Evolutionary conservation across 2,113 vertebrate genomes (phyloP).

Genomic region (Colossoma macropomum): DNA sequence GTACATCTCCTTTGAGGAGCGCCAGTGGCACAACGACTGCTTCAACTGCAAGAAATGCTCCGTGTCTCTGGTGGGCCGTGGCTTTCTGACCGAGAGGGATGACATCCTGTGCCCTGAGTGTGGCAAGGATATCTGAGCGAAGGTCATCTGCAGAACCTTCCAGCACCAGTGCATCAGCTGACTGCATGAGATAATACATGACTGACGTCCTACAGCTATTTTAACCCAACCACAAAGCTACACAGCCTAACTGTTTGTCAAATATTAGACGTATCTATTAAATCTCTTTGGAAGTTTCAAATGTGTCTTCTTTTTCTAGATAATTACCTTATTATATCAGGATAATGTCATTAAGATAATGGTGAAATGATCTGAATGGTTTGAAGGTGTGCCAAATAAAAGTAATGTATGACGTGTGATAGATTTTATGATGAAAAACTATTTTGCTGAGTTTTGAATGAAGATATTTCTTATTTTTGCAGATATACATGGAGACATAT

Average conservation of each 20-base stretch:
- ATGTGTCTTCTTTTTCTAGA: neutral
- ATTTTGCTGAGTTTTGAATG: no score
- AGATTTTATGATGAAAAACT: neutral
- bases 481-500: neutral
- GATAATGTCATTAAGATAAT: neutral
- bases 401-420: neutral
- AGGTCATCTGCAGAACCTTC: neutral
- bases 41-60: conserved; percentile 98
- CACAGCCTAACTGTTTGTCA: neutral
- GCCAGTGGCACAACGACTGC: conserved; percentile 98
- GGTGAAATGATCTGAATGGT: neutral
- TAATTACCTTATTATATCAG: neutral
- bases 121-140: conserved; percentile 90
- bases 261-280: neutral
- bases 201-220: neutral
- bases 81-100: conserved; percentile 94
- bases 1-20: conserved; percentile 97
- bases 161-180: neutral
- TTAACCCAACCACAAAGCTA: neutral
- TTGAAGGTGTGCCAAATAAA: neutral
- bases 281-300: neutral
- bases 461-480: neutral
- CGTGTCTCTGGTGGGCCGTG: conserved; percentile 91
- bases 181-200: neutral
- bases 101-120: conserved; percentile 96